phyloP scores from a whole-genome alignment of 2,797 vertebrate genomes.

The Anableps anableps region DNA sequence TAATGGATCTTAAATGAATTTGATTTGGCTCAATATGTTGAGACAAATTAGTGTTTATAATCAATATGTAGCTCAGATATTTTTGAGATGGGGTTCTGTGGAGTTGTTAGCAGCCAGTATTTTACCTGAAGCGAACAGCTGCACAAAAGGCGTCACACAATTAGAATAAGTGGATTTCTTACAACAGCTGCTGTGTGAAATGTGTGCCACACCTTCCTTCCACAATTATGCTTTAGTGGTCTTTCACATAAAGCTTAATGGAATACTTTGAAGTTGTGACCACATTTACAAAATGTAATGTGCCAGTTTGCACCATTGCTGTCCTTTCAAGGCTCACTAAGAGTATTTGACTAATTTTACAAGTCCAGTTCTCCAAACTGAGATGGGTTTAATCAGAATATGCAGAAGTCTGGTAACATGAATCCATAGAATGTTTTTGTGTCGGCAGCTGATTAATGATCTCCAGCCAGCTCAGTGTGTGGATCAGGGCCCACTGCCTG shows the following conservation, averaged over 20 bases:
- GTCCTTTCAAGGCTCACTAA: no score
- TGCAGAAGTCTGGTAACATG: no score
- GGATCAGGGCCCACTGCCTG: conserved; percentile 75
- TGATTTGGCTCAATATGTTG: not conserved
- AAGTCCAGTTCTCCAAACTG: no score
- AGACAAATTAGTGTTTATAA: no score
- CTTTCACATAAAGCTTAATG: no score
- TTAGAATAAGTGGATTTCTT: not conserved
- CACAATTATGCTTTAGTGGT: no score
- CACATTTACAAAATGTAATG: no score
- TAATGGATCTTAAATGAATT: no score
- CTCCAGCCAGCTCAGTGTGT: conserved; percentile 58
- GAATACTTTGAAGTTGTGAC: no score
- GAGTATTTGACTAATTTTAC: no score
- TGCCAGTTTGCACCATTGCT: no score
- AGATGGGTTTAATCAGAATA: no score
- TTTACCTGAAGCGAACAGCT: not conserved
- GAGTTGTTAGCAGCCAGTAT: not conserved
- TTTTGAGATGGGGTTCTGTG: not conserved
- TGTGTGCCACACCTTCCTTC: not conserved
- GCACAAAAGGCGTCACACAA: not conserved
- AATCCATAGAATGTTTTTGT: not conserved
- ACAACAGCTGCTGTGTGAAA: not conserved
- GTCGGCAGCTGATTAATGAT: conserved; percentile 66
- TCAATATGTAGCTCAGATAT: not conserved